These are phyloP conservation scores for Spisula solida DNA, from an alignment of 2,888 invertebrate genomes.

Conservation along the genomic window DNA sequence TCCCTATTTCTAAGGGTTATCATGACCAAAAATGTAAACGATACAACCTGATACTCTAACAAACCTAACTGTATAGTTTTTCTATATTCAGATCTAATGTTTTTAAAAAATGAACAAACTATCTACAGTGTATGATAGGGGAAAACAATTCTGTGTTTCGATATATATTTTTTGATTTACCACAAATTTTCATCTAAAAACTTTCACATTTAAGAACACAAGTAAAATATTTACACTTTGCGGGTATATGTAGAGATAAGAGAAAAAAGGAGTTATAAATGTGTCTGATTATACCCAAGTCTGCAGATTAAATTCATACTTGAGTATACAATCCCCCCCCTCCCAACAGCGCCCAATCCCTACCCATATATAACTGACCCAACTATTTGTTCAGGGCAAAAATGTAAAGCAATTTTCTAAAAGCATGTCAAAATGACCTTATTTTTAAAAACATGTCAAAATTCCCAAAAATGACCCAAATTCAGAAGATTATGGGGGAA, in stretches of 20 bases:
- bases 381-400: neutral
- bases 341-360: neutral
- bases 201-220: neutral
- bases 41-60: neutral
- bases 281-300: neutral
- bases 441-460: neutral
- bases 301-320: neutral
- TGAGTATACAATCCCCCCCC: neutral
- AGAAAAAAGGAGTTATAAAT: neutral
- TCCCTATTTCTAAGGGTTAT: neutral
- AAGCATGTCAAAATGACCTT: slow-evolving; percentile 3
- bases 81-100: slow-evolving; percentile 17
- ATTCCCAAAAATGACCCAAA: neutral
- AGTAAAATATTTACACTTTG: neutral
- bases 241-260: neutral
- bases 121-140: neutral
- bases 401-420: neutral
- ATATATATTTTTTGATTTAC: neutral
- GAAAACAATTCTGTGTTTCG: neutral
- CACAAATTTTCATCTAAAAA: neutral
- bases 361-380: neutral
- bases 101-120: neutral
- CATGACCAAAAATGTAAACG: neutral
- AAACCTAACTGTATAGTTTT: neutral
- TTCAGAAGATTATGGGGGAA: neutral